phyloP scores from a whole-genome alignment of 2,797 vertebrate genomes.

The Siniperca undulata region DNA sequence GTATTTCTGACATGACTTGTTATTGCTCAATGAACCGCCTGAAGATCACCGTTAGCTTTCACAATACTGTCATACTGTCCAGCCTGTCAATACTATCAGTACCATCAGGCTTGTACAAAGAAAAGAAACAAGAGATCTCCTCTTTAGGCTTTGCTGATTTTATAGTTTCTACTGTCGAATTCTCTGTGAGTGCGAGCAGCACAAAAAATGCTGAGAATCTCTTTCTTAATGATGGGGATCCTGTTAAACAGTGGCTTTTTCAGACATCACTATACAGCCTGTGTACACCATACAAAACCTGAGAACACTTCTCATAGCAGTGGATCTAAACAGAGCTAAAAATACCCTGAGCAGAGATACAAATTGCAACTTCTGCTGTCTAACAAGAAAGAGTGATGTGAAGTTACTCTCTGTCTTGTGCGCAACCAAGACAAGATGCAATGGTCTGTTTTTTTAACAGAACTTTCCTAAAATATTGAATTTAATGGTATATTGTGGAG shows the following conservation, averaged over 20 bases:
- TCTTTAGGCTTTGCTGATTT: conserved; percentile 42
- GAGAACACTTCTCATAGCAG: conserved; percentile 56
- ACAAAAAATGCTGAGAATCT: conserved; percentile 44
- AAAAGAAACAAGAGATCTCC: conserved; percentile 29
- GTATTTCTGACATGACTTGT: conserved; percentile 20
- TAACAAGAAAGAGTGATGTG: conserved; percentile 12
- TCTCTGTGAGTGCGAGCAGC: conserved; percentile 36
- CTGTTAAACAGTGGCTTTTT: conserved; percentile 60
- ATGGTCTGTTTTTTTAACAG: not conserved
- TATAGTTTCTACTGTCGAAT: conserved; percentile 57
- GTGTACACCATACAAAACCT: conserved; percentile 37
- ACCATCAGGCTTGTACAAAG: not conserved
- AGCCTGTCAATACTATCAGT: conserved; percentile 21
- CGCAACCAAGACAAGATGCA: conserved; percentile 1
- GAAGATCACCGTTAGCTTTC: conserved; percentile 4
- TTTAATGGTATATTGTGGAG: not conserved
- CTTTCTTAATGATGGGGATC: conserved; percentile 54
- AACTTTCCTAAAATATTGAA: not conserved
- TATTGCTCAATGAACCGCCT: conserved; percentile 6
- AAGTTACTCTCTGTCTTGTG: not conserved
- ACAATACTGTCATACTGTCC: conserved; percentile 11
- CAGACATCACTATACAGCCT: conserved; percentile 49
- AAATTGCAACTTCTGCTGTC: conserved; percentile 28
- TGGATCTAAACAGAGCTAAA: conserved; percentile 63
- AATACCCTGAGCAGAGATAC: conserved; percentile 48